Evolutionary conservation across 2,888 invertebrate genomes (phyloP).

Genomic region (Cephus sareptanus): DNA sequence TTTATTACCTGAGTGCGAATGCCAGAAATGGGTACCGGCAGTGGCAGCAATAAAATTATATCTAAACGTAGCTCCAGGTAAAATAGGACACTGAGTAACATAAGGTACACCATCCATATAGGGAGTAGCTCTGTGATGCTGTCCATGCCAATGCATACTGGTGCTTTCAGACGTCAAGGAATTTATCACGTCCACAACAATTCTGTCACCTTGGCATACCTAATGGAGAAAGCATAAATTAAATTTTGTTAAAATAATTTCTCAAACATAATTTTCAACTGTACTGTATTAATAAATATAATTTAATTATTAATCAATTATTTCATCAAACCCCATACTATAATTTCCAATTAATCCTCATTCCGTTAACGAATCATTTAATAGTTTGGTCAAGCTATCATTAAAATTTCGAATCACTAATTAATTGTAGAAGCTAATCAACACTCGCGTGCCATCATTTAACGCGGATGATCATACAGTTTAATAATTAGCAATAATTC

Average conservation of each 20-base stretch:
- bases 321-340: no score
- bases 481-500: neutral
- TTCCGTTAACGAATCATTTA: neutral
- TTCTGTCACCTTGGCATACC: conserved; percentile 88
- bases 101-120: conserved; percentile 92
- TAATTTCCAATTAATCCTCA: no score
- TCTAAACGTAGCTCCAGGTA: conserved; percentile 79
- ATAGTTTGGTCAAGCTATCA: neutral
- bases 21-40: conserved; percentile 89
- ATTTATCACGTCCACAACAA: conserved; percentile 87
- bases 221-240: conserved; percentile 49
- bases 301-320: no score
- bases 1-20: conserved; percentile 73
- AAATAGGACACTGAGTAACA: conserved; percentile 87
- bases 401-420: neutral
- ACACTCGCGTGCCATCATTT: neutral
- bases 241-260: neutral
- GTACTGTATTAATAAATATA: no score
- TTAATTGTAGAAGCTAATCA: neutral
- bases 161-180: conserved; percentile 83
- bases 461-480: neutral
- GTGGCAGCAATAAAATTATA: conserved; percentile 80
- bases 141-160: conserved; percentile 93
- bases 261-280: neutral
- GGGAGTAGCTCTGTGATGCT: conserved; percentile 81